These are phyloP conservation scores for Cataglyphis hispanica DNA, from an alignment of 1,140 invertebrate genomes.

Conservation along the genomic window DNA sequence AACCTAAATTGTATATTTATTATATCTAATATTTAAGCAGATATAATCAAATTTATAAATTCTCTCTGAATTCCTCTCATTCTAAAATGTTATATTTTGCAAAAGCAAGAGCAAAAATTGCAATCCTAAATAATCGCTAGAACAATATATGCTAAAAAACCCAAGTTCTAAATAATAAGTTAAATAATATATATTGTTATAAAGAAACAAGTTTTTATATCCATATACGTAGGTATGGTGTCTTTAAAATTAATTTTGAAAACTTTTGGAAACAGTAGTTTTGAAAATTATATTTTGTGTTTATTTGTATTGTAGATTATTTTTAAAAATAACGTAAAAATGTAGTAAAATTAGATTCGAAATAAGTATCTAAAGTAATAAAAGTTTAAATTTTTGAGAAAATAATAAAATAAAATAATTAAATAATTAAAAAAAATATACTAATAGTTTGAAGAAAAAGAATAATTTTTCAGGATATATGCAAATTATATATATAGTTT, in stretches of 20 bases:
- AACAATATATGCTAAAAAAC: too few relatives aligned
- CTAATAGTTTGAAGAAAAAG: not conserved
- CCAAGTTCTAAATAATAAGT: too few relatives aligned
- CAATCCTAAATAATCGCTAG: too few relatives aligned
- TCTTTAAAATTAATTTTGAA: too few relatives aligned
- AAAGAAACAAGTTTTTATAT: too few relatives aligned
- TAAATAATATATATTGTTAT: too few relatives aligned
- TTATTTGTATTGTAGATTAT: not conserved
- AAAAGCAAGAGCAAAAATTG: not conserved
- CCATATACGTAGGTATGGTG: too few relatives aligned
- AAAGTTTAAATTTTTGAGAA: not conserved
- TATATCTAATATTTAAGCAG: not conserved
- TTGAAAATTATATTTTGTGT: not conserved
- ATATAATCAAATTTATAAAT: not conserved
- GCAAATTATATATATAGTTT: not conserved
- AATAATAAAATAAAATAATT: not conserved
- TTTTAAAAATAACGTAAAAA: not conserved
- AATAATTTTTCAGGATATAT: conserved; percentile 19
- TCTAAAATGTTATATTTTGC: not conserved
- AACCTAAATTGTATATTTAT: too few relatives aligned
- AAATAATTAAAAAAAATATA: not conserved
- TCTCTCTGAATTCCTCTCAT: not conserved
- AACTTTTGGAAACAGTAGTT: not conserved
- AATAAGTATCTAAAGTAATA: not conserved
- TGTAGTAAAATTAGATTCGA: not conserved